Conservation (phyloP, 1,140 invertebrate genomes). For the Drosophila mayri region DNA sequence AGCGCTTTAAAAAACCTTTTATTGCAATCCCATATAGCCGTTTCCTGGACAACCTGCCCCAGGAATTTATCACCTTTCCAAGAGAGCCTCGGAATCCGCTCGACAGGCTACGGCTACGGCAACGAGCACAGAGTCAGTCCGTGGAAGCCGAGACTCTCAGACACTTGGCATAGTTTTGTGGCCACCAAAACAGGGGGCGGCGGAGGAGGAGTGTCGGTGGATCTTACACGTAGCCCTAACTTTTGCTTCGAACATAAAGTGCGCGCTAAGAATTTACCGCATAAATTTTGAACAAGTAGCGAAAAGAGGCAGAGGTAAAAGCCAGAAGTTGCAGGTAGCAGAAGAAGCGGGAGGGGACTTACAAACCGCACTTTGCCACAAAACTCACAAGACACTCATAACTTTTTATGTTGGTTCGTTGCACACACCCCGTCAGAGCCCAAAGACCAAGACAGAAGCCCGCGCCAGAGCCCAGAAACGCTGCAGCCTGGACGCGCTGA, state of each 20-base stretch:
- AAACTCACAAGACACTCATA: constrained; percentile 83
- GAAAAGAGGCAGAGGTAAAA: constrained; percentile 68
- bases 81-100: constrained; percentile 21
- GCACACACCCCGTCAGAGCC: constrained; percentile 60
- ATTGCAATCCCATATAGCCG: constrained; percentile 5
- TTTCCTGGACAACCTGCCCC: constrained; percentile 16
- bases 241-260: constrained; percentile 83
- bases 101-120: neutral
- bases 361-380: constrained; percentile 81
- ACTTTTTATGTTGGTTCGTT: constrained; percentile 80
- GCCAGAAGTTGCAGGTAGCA: constrained; percentile 55
- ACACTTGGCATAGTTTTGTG: constrained; percentile 81
- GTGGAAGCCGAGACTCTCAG: constrained; percentile 46
- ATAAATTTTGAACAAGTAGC: constrained; percentile 82
- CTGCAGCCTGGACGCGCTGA: constrained; percentile 43
- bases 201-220: neutral
- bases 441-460: constrained; percentile 10
- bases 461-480: constrained; percentile 18
- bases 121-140: neutral
- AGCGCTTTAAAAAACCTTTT: constrained; percentile 11
- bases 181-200: constrained; percentile 11
- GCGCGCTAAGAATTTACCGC: constrained; percentile 83
- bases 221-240: constrained; percentile 80
- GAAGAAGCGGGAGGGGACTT: constrained; percentile 46
- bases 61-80: constrained; percentile 45